These are phyloP conservation scores for Okapia johnstoni DNA, from an alignment of 2,113 vertebrate species.

Conservation along the genomic window DNA sequence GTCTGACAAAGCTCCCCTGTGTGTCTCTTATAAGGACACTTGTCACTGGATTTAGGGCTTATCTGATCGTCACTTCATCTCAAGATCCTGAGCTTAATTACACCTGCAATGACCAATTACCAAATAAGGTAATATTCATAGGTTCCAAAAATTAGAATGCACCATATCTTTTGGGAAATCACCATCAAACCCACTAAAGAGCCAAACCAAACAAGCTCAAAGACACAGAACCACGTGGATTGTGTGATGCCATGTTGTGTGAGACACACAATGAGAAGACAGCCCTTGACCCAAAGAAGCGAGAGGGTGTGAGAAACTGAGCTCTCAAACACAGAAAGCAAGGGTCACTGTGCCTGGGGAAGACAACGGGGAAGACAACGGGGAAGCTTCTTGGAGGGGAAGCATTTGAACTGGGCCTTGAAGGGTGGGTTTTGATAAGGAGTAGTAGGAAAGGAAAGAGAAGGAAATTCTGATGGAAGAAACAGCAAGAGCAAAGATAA, in stretches of 20 bases:
- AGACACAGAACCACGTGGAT: not conserved
- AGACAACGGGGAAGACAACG: not conserved
- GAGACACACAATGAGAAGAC: not conserved
- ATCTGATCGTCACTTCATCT: not conserved
- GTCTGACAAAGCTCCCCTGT: not conserved
- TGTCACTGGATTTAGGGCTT: not conserved
- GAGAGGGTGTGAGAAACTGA: not conserved
- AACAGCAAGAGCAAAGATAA: not conserved
- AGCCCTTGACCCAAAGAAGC: not conserved
- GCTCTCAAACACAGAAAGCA: not conserved
- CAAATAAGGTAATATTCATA: not conserved
- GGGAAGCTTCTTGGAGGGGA: not conserved
- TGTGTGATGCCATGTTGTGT: rapidly evolving
- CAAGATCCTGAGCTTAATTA: not conserved
- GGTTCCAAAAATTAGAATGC: not conserved
- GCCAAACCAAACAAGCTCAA: not conserved
- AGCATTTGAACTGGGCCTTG: not conserved
- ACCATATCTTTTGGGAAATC: not conserved
- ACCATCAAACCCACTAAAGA: not conserved
- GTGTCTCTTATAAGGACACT: not conserved
- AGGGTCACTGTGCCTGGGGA: not conserved
- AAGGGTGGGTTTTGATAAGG: not conserved
- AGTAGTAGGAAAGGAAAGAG: not conserved
- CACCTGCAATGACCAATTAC: not conserved
- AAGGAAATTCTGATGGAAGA: not conserved